Percentiles rank a stretch among this genome's conserved stretches.
Conservation (phyloP, 2,113 vertebrate genomes). For the Osmerus eperlanus region DNA sequence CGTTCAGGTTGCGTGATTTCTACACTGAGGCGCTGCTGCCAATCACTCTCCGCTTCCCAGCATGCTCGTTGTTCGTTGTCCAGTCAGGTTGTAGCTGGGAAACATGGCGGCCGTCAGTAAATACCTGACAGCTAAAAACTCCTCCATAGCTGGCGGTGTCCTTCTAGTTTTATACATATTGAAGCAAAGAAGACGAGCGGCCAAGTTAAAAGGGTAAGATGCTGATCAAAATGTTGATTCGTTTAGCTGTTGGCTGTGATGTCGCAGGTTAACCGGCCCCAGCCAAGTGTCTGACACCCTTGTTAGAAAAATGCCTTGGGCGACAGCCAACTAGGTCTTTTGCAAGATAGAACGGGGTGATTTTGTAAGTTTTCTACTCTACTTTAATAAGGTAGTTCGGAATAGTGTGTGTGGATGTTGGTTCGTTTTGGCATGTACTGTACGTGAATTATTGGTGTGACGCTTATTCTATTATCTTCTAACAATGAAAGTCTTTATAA, state of each 20-base stretch:
- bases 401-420: background rate
- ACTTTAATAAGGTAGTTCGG: no score
- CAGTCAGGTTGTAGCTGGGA: slow-evolving; percentile 34
- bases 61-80: slow-evolving; percentile 24
- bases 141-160: slow-evolving; percentile 78
- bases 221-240: fast-evolving
- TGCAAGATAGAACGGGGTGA: background rate
- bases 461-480: background rate
- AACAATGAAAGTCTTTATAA: slow-evolving; percentile 1
- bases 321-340: background rate
- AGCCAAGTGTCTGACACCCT: no score
- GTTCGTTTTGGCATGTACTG: background rate
- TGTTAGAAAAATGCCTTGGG: background rate
- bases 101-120: slow-evolving; percentile 91
- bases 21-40: no score
- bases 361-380: background rate
- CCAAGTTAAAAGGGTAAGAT: slow-evolving; percentile 63
- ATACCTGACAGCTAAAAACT: slow-evolving; percentile 83
- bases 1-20: no score
- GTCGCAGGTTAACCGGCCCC: no score
- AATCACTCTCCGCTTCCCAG: slow-evolving; percentile 13
- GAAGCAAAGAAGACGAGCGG: slow-evolving; percentile 61
- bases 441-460: background rate
- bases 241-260: background rate
- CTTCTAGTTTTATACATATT: slow-evolving; percentile 78